Percentiles rank a stretch among this genome's conserved stretches.
Evolutionary conservation across 2,888 invertebrate species (phyloP).

Genomic region (Brenthis hecate): DNA sequence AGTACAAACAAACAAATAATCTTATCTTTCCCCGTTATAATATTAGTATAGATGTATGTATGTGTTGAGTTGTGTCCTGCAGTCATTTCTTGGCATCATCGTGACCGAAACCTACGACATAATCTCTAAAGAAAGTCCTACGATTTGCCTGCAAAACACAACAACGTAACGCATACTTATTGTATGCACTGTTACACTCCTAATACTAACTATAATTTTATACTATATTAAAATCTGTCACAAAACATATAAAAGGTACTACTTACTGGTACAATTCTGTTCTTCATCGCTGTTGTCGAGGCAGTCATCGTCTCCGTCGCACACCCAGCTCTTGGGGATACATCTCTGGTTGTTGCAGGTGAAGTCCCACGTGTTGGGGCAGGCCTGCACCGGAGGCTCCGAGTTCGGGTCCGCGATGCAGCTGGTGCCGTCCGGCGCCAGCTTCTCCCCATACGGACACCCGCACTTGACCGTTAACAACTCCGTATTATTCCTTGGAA

Average conservation of each 20-base stretch:
- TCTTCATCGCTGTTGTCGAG: conserved; percentile 97
- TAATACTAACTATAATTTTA: no score
- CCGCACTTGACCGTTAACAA: conserved; percentile 88
- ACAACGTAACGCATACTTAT: no score
- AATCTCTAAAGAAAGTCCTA: no score
- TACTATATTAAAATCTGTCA: no score
- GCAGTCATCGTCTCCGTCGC: conserved; percentile 98
- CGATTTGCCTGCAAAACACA: no score
- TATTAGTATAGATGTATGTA: no score
- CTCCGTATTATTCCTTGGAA: conserved; percentile 85
- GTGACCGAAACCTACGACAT: no score
- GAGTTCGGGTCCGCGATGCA: conserved; percentile 92
- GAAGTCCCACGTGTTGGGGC: conserved; percentile 96
- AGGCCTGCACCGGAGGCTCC: conserved; percentile 93
- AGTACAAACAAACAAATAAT: no score
- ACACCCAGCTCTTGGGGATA: conserved; percentile 96
- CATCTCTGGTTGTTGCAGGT: conserved; percentile 96
- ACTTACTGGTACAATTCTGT: conserved; percentile 95
- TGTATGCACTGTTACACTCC: no score
- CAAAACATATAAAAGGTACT: conserved; percentile 45
- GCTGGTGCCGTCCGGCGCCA: conserved; percentile 85
- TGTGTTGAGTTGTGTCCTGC: no score
- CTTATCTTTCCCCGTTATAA: no score
- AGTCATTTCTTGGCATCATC: no score
- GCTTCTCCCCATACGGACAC: conserved; percentile 95